phyloP scores from a whole-genome alignment of 2,888 invertebrate genomes.

The Sesia apiformis region DNA sequence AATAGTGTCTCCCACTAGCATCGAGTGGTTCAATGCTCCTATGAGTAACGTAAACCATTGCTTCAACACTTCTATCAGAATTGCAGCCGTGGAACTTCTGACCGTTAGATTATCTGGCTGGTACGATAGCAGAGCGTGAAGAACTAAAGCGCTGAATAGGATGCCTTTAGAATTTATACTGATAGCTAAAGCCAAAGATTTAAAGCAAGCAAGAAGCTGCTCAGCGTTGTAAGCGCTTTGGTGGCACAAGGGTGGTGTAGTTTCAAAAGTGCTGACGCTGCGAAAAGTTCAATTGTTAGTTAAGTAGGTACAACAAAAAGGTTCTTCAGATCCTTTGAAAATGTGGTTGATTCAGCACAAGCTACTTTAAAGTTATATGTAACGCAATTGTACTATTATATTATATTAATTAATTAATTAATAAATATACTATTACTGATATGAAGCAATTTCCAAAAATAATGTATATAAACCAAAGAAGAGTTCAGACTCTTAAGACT shows the following conservation, averaged over 20 bases:
- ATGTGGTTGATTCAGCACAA: neutral
- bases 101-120: conserved; percentile 42
- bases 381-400: too few relatives aligned
- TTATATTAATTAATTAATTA: too few relatives aligned
- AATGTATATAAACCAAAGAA: too few relatives aligned
- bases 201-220: conserved; percentile 52
- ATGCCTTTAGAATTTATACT: conserved; percentile 32
- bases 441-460: too few relatives aligned
- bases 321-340: neutral
- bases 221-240: conserved; percentile 61
- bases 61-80: conserved; percentile 36
- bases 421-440: too few relatives aligned
- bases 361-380: neutral
- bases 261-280: conserved; percentile 40
- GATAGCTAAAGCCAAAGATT: conserved; percentile 30
- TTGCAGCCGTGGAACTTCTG: conserved; percentile 27
- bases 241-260: conserved; percentile 44
- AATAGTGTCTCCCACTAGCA: conserved; percentile 28
- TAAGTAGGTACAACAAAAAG: neutral
- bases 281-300: conserved; percentile 2
- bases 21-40: conserved; percentile 40
- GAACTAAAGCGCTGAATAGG: conserved; percentile 49
- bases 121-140: conserved; percentile 48
- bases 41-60: conserved; percentile 46
- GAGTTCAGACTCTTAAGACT: too few relatives aligned